phyloP scores from a whole-genome alignment of 2,113 vertebrate species.

The Eleginops maclovinus region DNA sequence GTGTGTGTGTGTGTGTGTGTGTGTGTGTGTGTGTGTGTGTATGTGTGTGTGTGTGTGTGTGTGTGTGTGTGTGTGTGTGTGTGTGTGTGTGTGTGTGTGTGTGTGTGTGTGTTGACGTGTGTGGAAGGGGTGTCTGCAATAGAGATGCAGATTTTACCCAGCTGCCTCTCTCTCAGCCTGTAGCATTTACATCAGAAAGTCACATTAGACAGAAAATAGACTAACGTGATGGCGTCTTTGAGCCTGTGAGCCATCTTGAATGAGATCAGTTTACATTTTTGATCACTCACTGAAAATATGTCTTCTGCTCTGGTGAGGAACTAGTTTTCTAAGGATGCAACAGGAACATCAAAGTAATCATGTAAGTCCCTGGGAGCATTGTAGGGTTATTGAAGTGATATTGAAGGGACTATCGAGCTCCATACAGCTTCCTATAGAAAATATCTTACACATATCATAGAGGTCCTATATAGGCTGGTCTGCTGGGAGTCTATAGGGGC shows the following conservation, averaged over 20 bases:
- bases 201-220: conserved; percentile 24
- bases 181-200: conserved; percentile 39
- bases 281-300: background rate
- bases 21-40: background rate
- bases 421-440: background rate
- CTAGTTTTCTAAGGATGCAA: background rate
- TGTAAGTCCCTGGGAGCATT: background rate
- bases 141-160: conserved; percentile 67
- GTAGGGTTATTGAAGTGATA: background rate
- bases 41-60: background rate
- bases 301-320: background rate
- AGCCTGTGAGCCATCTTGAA: conserved; percentile 4
- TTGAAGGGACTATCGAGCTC: background rate
- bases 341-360: background rate
- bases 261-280: background rate
- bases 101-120: background rate
- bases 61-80: conserved; percentile 17
- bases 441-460: background rate
- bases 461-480: background rate
- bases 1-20: conserved; percentile 6
- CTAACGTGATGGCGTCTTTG: background rate
- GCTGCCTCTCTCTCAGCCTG: conserved; percentile 39
- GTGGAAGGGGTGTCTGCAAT: conserved; percentile 37
- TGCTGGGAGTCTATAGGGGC: conserved; percentile 18
- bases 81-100: background rate